These are phyloP conservation scores for Procavia capensis DNA, from an alignment of 2,113 vertebrate species.

Conservation along the genomic window DNA sequence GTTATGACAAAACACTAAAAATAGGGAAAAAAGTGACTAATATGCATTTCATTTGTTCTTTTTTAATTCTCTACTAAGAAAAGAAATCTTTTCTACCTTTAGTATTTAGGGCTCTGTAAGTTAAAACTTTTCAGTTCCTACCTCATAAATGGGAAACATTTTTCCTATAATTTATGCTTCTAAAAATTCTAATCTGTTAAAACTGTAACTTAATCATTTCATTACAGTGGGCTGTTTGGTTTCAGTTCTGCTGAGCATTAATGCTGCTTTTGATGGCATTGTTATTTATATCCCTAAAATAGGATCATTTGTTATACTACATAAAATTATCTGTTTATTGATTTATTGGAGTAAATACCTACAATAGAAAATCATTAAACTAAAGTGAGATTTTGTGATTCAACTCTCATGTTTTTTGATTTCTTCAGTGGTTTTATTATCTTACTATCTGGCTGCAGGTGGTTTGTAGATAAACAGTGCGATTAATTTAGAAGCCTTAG, in stretches of 20 bases:
- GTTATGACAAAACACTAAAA: constrained; percentile 18
- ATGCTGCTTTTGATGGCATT: constrained; percentile 51
- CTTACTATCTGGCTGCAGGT: constrained; percentile 39
- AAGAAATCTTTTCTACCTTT: background rate
- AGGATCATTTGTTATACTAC: constrained; percentile 61
- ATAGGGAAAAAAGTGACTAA: constrained; percentile 21
- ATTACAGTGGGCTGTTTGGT: constrained; percentile 60
- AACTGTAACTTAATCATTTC: constrained; percentile 42
- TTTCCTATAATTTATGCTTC: constrained; percentile 32
- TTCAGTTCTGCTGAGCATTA: constrained; percentile 61
- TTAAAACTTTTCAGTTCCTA: constrained; percentile 42
- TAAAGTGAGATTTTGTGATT: constrained; percentile 70
- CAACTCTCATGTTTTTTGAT: constrained; percentile 63
- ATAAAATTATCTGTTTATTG: constrained; percentile 48
- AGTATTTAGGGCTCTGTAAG: background rate
- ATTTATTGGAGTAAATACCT: constrained; percentile 40
- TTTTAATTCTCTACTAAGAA: background rate
- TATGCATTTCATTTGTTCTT: constrained; percentile 32
- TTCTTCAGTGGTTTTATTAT: constrained; percentile 62
- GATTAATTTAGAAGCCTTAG: constrained; percentile 39
- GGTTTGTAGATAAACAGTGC: constrained; percentile 61
- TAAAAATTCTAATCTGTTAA: constrained; percentile 57
- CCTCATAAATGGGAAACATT: constrained; percentile 37
- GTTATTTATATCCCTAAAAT: constrained; percentile 60
- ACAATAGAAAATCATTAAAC: constrained; percentile 64